Conservation (phyloP, 2,797 vertebrate genomes). For the Micropoecilia bifurca region DNA sequence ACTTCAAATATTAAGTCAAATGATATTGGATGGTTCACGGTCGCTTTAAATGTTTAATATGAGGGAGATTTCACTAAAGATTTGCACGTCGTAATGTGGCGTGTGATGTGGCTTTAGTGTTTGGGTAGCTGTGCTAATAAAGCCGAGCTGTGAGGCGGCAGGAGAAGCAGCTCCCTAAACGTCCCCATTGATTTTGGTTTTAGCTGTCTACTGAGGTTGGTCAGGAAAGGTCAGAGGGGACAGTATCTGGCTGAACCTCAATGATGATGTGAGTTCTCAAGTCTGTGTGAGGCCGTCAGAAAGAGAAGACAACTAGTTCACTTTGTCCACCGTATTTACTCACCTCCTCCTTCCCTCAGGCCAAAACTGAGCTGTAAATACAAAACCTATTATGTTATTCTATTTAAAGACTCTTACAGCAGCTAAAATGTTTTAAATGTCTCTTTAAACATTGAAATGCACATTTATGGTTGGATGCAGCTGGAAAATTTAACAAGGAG, state of each 20-base stretch:
- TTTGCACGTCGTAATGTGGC: not conserved
- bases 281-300: conserved; percentile 66
- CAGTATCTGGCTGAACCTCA: conserved; percentile 37
- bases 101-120: conserved; percentile 7
- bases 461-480: not conserved
- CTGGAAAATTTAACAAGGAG: not conserved
- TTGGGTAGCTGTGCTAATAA: conserved; percentile 59
- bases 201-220: conserved; percentile 28
- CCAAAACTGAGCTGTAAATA: conserved; percentile 52
- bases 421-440: not conserved
- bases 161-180: conserved; percentile 19
- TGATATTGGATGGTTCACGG: not conserved
- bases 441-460: not conserved
- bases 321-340: conserved; percentile 33
- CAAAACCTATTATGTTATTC: not conserved
- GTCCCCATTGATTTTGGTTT: conserved; percentile 22
- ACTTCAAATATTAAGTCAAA: not conserved
- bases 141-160: conserved; percentile 43
- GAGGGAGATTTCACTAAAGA: not conserved
- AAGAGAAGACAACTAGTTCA: conserved; percentile 48
- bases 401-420: not conserved
- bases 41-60: not conserved
- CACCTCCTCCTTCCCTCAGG: conserved; percentile 9
- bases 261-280: conserved; percentile 75
- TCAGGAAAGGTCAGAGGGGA: conserved; percentile 38